A percentile compares a stretch with the other conserved stretches of the same genome.
Conservation (phyloP, 2,888 invertebrate species). For the Tachystola acroxantha region DNA sequence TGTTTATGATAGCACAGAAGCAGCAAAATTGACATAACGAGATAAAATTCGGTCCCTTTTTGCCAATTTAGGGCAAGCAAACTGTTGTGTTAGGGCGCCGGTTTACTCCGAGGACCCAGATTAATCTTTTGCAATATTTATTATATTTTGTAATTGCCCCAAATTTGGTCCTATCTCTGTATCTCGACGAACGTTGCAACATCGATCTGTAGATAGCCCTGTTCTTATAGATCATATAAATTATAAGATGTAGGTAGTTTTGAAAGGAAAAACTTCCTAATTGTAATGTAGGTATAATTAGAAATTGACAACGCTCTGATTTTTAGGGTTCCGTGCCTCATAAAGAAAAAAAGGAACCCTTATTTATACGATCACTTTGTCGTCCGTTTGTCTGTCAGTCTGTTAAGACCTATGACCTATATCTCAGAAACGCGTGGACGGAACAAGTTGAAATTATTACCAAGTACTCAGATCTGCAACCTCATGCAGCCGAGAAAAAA, state of each 20-base stretch:
- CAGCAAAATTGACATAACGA: constrained; percentile 49
- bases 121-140: constrained; percentile 59
- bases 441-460: too few species aligned
- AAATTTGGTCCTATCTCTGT: constrained; percentile 44
- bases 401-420: too few species aligned
- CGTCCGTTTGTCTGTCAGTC: too few species aligned
- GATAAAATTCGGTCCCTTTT: constrained; percentile 60
- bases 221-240: not conserved
- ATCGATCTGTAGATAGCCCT: constrained; percentile 25
- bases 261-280: too few species aligned
- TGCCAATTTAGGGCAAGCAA: constrained; percentile 57
- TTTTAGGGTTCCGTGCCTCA: too few species aligned
- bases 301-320: too few species aligned
- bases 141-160: constrained; percentile 72
- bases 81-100: constrained; percentile 60
- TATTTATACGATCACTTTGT: too few species aligned
- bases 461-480: too few species aligned
- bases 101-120: constrained; percentile 34
- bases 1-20: constrained; percentile 12
- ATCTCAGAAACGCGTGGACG: too few species aligned
- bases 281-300: too few species aligned
- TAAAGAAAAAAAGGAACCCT: too few species aligned
- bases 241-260: not conserved
- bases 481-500: too few species aligned
- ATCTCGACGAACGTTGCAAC: constrained; percentile 31